phyloP scores from a whole-genome alignment of 2,888 invertebrate genomes.

The Tupiocoris notatus region DNA sequence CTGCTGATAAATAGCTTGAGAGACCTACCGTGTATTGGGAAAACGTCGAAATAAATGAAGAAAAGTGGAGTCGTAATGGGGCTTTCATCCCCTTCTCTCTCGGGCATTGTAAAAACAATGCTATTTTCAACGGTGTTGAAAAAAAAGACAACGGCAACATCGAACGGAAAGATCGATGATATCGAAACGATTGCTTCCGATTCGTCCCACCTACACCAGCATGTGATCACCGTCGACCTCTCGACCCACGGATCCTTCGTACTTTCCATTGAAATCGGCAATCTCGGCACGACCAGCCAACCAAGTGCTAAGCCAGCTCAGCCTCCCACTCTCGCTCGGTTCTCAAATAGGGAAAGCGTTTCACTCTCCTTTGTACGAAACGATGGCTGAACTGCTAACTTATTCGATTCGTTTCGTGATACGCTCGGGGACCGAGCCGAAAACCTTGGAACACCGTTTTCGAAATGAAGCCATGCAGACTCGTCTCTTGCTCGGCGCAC shows the following conservation, averaged over 20 bases:
- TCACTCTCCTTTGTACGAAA: not conserved
- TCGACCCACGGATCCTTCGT: not conserved
- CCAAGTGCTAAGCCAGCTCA: not conserved
- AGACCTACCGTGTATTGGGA: too few species aligned
- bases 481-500: too few species aligned
- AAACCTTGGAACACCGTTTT: not conserved
- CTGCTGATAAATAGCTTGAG: too few species aligned
- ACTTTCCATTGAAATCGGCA: not conserved
- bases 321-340: not conserved
- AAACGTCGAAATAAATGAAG: too few species aligned
- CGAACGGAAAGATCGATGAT: too few species aligned
- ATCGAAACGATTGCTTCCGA: too few species aligned
- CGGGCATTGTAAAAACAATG: too few species aligned
- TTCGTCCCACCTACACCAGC: not conserved
- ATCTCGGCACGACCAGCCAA: not conserved
- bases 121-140: not conserved
- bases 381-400: not conserved
- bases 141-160: not conserved
- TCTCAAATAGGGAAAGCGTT: not conserved
- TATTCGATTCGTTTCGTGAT: not conserved
- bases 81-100: too few species aligned
- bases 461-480: not conserved
- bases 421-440: not conserved
- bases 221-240: not conserved
- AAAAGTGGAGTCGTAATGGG: too few species aligned